Percentiles rank a stretch among this genome's conserved stretches.
These are phyloP conservation scores for Chaunax sp. DNA, from an alignment of 2,797 vertebrate species.

Conservation along the genomic window DNA sequence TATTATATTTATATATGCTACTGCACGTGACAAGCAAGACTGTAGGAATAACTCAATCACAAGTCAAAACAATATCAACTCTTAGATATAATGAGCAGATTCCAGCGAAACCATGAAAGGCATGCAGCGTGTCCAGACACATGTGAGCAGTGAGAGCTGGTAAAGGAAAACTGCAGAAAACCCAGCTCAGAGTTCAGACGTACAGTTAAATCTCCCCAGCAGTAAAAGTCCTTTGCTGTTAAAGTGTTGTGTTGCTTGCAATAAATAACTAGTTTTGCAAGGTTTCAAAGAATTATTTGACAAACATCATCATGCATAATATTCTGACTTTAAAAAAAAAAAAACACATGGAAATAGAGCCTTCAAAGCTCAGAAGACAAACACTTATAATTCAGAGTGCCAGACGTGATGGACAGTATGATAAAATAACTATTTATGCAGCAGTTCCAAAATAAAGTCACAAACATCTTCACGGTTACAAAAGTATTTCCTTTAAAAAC, in stretches of 20 bases:
- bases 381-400: slow-evolving; percentile 54
- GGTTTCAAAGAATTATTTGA: slow-evolving; percentile 6
- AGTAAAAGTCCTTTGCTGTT: neutral
- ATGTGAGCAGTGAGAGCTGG: neutral
- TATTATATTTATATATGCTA: neutral
- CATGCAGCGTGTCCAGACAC: neutral
- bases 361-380: slow-evolving; percentile 45
- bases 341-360: slow-evolving; percentile 29
- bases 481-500: slow-evolving; percentile 56
- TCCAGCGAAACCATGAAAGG: neutral
- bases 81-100: neutral
- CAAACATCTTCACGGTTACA: slow-evolving; percentile 40
- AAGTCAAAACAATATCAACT: neutral
- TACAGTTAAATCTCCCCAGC: neutral
- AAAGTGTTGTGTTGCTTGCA: neutral
- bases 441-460: slow-evolving; percentile 46
- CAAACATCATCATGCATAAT: slow-evolving; percentile 32
- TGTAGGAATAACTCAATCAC: neutral
- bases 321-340: slow-evolving; percentile 25
- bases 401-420: slow-evolving; percentile 40
- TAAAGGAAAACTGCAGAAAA: neutral
- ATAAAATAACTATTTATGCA: slow-evolving; percentile 48
- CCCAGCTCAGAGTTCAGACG: neutral
- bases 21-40: neutral
- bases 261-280: neutral